Evolutionary conservation across 2,888 invertebrate genomes (phyloP), one percentile per base, ranked within the genome.

Genomic region (Andricus curvator): DNA sequence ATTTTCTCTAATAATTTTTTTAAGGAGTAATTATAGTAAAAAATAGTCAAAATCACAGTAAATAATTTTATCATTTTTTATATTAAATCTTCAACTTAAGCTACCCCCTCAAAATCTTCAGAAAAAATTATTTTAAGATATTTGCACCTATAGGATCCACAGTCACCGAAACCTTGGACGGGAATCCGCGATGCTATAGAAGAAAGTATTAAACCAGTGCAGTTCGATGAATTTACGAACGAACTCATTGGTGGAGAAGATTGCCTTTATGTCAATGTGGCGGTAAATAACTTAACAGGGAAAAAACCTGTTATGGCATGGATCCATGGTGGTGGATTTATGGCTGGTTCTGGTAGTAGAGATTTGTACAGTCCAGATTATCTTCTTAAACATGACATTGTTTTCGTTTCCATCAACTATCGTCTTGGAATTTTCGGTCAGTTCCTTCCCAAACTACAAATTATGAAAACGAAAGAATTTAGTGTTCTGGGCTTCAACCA

Each of bases 281-380:
- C 84, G 51, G 86, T 85, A 6, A 84, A 81, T 29, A 81, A 79
- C 5, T 67, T 87, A 4, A 78, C 82, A 4, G 84, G 44, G 13
- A 78, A 78, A 1, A 86, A 84, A 78, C 80, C 88, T 1, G 89
- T 89, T 1, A 83, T 89, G 84, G 85, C 88, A 4, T 89, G 84
- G 84, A 85, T 89, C 68, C 86, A 89, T 70, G 88, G 88, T 0
- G 89, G 89, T n/a, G 86, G 76, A 9, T 88, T 89, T 66, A 13
- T 70, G 0, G 22, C 80, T 17, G 86, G 87, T 15, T 79, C 84
- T 17, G 81, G 82, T 6, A 85, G 74, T 1, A 60, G 20, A 25
- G 81, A 83, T 1, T 9, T 84, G 1, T 84, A 84, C 66, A 56
- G 85, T 29, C 86, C 88, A 20, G 89, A 88, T 77, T 88, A 86